Evolutionary conservation across 1,140 invertebrate species (phyloP).

Genomic region (Varroa destructor): DNA sequence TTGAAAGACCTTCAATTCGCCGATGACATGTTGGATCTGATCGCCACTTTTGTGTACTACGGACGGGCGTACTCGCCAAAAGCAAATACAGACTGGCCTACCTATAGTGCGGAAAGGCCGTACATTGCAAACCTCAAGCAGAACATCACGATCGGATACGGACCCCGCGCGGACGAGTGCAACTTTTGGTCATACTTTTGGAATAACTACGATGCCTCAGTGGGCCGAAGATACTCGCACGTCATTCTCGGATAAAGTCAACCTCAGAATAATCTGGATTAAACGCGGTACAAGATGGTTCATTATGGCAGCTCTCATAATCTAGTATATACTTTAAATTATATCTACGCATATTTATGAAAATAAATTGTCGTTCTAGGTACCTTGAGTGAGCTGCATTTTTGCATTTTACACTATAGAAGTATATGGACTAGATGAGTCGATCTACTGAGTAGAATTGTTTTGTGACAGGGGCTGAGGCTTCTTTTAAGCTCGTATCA

Average conservation of each 20-base stretch:
- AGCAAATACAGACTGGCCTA: constrained; percentile 4
- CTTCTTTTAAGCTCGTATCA: too few relatives aligned
- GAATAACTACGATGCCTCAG: constrained; percentile 3
- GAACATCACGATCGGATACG: constrained; percentile 3
- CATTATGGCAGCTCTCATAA: too few relatives aligned
- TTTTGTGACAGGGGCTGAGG: too few relatives aligned
- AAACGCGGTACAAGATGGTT: too few relatives aligned
- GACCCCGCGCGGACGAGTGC: not conserved
- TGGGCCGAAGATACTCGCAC: not conserved
- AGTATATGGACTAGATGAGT: too few relatives aligned
- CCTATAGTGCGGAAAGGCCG: not conserved
- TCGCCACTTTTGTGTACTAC: constrained; percentile 17
- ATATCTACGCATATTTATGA: too few relatives aligned
- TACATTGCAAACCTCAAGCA: not conserved
- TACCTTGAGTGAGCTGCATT: too few relatives aligned
- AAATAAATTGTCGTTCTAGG: too few relatives aligned
- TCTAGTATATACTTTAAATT: too few relatives aligned
- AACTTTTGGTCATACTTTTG: constrained; percentile 26
- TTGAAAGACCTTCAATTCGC: not conserved
- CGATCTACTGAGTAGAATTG: too few relatives aligned
- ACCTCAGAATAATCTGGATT: too few relatives aligned
- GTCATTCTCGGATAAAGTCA: not conserved
- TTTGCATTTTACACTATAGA: too few relatives aligned
- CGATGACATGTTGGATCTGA: constrained; percentile 15
- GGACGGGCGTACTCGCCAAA: constrained; percentile 19